Evolutionary conservation across 30 jellyfish, hydroid and myxozoan genomes (phyloP).

Genomic region (Cassiopea xamachana): DNA sequence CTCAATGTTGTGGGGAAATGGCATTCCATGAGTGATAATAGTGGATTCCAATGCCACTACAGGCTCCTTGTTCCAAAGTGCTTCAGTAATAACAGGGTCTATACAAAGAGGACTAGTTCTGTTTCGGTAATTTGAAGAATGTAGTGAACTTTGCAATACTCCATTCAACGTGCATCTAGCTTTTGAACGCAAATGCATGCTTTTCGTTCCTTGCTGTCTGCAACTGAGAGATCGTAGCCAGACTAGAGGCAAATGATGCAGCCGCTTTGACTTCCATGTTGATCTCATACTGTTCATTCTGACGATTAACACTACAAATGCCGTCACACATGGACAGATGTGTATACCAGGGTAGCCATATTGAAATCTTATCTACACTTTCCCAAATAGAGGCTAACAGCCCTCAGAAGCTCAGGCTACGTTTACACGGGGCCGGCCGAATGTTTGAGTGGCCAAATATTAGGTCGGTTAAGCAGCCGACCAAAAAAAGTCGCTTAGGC

Average conservation of each 20-base stretch:
- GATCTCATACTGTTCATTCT: too few species aligned
- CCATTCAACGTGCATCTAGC: neutral
- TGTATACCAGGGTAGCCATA: too few species aligned
- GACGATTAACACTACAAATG: too few species aligned
- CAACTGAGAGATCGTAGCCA: neutral
- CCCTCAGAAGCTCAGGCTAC: too few species aligned
- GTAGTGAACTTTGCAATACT: neutral
- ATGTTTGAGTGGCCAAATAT: too few species aligned
- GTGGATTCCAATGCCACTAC: conserved; percentile 97
- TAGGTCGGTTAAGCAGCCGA: too few species aligned
- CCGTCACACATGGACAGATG: too few species aligned
- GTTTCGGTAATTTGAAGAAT: neutral
- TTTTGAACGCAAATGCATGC: neutral
- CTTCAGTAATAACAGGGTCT: conserved; percentile 70
- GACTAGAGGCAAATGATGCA: neutral
- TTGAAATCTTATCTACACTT: too few species aligned
- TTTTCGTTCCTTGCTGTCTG: neutral
- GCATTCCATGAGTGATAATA: conserved; percentile 98
- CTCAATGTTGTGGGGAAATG: conserved; percentile 87
- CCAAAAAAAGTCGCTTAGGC: too few species aligned
- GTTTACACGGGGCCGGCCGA: too few species aligned
- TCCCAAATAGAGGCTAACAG: too few species aligned
- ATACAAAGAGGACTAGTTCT: conserved; percentile 18
- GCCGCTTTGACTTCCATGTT: neutral
- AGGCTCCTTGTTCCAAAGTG: conserved; percentile 73